Evolutionary conservation across 2,113 vertebrate species (phyloP), one percentile per base, ranked within the genome.

Genomic region (Geothlypis trichas): DNA sequence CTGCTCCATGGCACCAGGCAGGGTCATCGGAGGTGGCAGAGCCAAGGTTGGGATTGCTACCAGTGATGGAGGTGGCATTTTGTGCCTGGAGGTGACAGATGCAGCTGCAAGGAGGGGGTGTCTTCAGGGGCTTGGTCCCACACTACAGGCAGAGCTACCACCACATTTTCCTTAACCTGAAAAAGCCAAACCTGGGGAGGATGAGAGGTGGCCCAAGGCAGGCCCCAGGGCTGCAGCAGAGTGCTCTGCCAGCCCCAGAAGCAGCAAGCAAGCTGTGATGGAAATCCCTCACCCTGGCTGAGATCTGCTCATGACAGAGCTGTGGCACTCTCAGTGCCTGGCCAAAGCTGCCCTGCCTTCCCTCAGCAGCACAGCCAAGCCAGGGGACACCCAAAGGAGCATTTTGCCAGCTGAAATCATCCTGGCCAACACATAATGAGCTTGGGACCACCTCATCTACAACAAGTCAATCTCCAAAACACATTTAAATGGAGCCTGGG

Each of bases 251-350:
- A 35, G 41, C 44, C 58, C 30, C 57, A 42, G 57, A 27, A 39
- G 37, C 37, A 63, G 62, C 37, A 61, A 72, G 41, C 30, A 44
- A 76, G 19, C 71, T 15, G 3, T 14, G 47, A 42, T 15, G 54
- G 47, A 65, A 93, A 72, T 41, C 31, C 69, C 31, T 80, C 31
- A 11, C 5, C 39, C 82, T 65, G 74, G 26, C 41, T 79, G 63
- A 65, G 59, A 35, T 22, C 69, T 49, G 57, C n/a, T 84, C 2
- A 0, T 24, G 33, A 42, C 52, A 82, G 57, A 92, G 22, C 59
- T 49, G 47, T 1, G 4, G 23, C n/a, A 5, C 49, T 59, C 41
- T 67, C 2, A 0, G 41, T 3, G 1, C 47, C 27, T 1, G 23
- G 54, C 44, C 73, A 83, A 30, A 51, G 30, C 55, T 57, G 27